Percentiles rank a stretch among this genome's conserved stretches.
phyloP scores from a whole-genome alignment of 2,797 vertebrate genomes.

The Epinephelus awoara region DNA sequence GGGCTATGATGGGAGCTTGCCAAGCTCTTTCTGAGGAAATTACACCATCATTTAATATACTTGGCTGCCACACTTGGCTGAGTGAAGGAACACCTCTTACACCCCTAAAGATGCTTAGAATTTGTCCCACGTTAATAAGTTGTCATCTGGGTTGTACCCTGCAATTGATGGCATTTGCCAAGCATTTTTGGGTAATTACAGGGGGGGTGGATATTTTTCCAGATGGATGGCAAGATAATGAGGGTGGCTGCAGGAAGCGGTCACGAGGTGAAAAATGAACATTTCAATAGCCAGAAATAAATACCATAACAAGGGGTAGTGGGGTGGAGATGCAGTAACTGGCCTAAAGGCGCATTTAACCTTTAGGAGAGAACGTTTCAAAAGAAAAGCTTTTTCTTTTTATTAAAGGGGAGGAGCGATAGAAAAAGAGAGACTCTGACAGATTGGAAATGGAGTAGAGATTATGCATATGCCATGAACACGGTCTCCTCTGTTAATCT shows the following conservation, averaged over 20 bases:
- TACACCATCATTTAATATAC: not conserved
- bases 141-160: conserved; percentile 30
- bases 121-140: conserved; percentile 9
- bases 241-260: conserved; percentile 27
- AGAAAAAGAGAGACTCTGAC: conserved; percentile 10
- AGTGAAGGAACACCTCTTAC: conserved; percentile 29
- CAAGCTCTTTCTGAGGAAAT: conserved; percentile 12
- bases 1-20: not conserved
- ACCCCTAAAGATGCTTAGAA: not conserved
- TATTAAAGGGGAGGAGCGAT: not conserved
- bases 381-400: conserved; percentile 18
- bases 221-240: conserved; percentile 54
- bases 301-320: conserved; percentile 18
- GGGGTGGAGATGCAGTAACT: conserved; percentile 26
- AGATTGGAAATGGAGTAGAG: conserved; percentile 27
- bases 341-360: conserved; percentile 53
- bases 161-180: conserved; percentile 36
- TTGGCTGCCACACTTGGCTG: conserved; percentile 17
- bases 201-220: conserved; percentile 53
- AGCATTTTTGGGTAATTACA: conserved; percentile 11
- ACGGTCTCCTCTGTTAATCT: conserved; percentile 23
- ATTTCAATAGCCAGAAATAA: conserved; percentile 13
- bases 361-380: conserved; percentile 41
- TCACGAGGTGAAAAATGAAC: conserved; percentile 15
- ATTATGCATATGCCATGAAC: conserved; percentile 43